Evolutionary conservation across 2,113 vertebrate species (phyloP), one percentile per base, ranked within the genome.

Genomic region (Pachycephala philippinensis): DNA sequence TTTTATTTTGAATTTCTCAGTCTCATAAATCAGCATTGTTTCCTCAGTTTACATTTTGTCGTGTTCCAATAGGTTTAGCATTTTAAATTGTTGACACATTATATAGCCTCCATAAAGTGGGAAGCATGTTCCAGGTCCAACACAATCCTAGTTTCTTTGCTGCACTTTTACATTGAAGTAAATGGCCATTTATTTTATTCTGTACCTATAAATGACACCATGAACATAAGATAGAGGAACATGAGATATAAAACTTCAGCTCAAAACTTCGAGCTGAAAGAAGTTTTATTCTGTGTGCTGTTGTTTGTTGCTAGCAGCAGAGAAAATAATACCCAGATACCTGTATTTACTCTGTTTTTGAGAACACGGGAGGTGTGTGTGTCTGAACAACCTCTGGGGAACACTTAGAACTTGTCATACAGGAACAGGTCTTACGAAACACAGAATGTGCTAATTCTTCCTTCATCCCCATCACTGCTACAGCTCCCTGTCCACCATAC

Each of bases 1-100:
- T 93, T 93, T 84, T 79, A 68, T 85, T 95, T 94, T 88, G 83
- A 59, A 78, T 84, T 96, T 86, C n/a, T 66, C n/a, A 23, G 1
- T 81, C 30, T 70, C 54, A 37, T 90, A 72, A 88, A 82, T 26
- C 44, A 61, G 13, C 2, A 0, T 60, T 88, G 42, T 70, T 90
- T 74, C 60, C 22, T 61, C 27, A 27, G 27, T 93, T 91, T 90
- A 44, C 27, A 24, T 87, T 84, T 91, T 79, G 28, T 53, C 33
- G 63, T 69, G 7, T 80, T 83, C 50, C 74, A 66, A n/a, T 80
- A 56, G 19, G 26, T 52, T 80, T 66, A 87, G 19, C 22, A 37
- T 61, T 74, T 72, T 52, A 37, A 88, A 35, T 74, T 91, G 17
- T 35, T 89, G 70, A 71, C 57, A 76, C 1, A 16, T 59, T 60